These are phyloP conservation scores for Ladona fulva DNA, from an alignment of 1,140 invertebrate genomes.

Conservation along the genomic window DNA sequence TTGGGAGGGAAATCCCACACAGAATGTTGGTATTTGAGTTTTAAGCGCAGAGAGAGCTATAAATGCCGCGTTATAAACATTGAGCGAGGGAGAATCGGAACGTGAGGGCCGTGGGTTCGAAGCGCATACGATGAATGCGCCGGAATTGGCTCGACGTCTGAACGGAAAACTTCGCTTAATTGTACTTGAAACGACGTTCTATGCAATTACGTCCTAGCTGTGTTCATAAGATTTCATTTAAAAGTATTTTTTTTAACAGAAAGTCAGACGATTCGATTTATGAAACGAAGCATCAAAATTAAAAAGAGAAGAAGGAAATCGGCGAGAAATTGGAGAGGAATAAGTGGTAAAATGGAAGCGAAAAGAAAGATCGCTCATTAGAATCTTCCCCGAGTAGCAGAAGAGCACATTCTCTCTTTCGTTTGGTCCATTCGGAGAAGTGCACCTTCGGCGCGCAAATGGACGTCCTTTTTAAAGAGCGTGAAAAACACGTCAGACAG, in stretches of 20 bases:
- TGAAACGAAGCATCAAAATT: neutral
- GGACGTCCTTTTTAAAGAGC: too few species aligned
- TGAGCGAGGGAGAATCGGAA: neutral
- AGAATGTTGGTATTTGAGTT: neutral
- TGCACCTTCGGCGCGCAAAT: too few species aligned
- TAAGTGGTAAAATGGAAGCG: neutral
- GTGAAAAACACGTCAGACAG: too few species aligned
- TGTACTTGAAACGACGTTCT: too few species aligned
- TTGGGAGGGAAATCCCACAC: neutral
- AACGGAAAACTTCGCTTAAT: neutral
- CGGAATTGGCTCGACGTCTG: neutral
- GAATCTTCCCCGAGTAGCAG: neutral
- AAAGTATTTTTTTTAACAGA: neutral
- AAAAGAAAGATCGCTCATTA: conserved; percentile 3
- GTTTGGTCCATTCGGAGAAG: neutral
- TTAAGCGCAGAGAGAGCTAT: neutral
- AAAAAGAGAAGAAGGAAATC: neutral
- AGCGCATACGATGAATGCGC: neutral
- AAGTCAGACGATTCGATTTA: neutral
- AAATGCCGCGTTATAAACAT: neutral
- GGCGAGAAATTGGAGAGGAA: neutral
- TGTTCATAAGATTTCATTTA: too few species aligned
- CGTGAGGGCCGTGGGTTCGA: too few species aligned
- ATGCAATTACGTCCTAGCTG: too few species aligned
- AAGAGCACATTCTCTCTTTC: too few species aligned